These are phyloP conservation scores for Rhopilema esculentum DNA, from an alignment of 30 jellyfish, hydroid and myxozoan genomes.

Conservation along the genomic window DNA sequence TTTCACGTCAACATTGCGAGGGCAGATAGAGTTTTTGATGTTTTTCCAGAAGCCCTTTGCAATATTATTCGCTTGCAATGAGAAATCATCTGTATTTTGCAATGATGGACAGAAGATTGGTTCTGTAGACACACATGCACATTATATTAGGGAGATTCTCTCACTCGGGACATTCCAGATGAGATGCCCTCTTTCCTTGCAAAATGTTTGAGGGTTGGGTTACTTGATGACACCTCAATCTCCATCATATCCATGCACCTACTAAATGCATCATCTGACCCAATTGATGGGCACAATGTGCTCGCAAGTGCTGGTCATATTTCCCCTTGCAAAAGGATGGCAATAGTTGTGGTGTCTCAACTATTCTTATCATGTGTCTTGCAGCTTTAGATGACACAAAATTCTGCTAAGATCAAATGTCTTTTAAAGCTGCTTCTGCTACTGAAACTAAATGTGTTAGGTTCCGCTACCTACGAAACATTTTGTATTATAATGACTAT, in stretches of 20 bases:
- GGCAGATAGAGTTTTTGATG: too few species aligned
- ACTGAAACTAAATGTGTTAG: neutral
- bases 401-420: conserved; percentile 1
- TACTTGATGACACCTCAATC: neutral
- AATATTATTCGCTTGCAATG: too few species aligned
- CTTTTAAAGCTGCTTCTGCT: neutral
- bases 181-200: neutral
- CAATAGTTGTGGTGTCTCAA: conserved; percentile 22
- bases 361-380: conserved; percentile 5
- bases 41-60: too few species aligned
- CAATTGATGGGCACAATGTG: neutral
- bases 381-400: conserved; percentile 9
- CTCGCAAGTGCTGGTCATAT: conserved; percentile 1
- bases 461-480: conserved; percentile 9
- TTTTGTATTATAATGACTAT: neutral
- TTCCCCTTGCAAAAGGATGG: conserved; percentile 17
- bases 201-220: neutral
- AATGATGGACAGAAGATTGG: conserved; percentile 15
- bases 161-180: neutral
- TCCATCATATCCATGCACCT: neutral
- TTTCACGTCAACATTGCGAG: too few species aligned
- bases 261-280: neutral
- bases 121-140: conserved; percentile 7
- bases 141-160: conserved; percentile 2
- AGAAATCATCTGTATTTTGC: too few species aligned